phyloP scores from a whole-genome alignment of 2,888 invertebrate species.

The Eilema griseolum region DNA sequence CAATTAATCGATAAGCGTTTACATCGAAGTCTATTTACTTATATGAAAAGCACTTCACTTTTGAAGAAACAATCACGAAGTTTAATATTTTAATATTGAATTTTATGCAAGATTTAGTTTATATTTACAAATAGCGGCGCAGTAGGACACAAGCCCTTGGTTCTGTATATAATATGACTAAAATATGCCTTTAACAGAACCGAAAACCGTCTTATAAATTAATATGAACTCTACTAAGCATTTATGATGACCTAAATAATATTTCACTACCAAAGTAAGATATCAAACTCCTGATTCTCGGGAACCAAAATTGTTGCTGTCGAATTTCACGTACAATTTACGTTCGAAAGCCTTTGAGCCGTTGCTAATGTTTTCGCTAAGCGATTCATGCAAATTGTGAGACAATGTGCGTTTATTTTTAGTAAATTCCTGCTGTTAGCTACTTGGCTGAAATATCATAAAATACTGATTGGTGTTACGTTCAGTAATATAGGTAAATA shows the following conservation, averaged over 20 bases:
- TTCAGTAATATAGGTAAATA: conserved; percentile 40
- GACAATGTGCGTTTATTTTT: conserved; percentile 52
- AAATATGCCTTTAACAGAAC: conserved; percentile 18
- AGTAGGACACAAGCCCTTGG: too few species aligned
- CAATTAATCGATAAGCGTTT: too few species aligned
- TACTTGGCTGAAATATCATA: conserved; percentile 49
- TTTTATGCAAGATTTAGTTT: too few species aligned
- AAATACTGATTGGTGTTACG: conserved; percentile 58
- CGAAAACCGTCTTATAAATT: conserved; percentile 37
- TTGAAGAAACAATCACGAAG: too few species aligned
- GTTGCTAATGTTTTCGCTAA: conserved; percentile 82
- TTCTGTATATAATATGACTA: too few species aligned
- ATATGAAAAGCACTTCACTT: too few species aligned
- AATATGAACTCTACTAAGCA: conserved; percentile 2
- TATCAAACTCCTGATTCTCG: conserved; percentile 64
- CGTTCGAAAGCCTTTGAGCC: conserved; percentile 81
- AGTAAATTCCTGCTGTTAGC: conserved; percentile 65
- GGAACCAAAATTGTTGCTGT: conserved; percentile 71
- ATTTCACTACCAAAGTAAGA: conserved; percentile 53
- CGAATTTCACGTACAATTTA: conserved; percentile 85
- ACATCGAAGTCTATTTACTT: too few species aligned
- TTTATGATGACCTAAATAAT: conserved; percentile 47
- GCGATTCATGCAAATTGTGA: conserved; percentile 72
- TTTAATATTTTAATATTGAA: too few species aligned
- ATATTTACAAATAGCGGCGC: too few species aligned